Percentiles rank a stretch among this genome's conserved stretches.
Conservation (phyloP, 2,888 invertebrate species). For the Rhorus exstirpatorius region DNA sequence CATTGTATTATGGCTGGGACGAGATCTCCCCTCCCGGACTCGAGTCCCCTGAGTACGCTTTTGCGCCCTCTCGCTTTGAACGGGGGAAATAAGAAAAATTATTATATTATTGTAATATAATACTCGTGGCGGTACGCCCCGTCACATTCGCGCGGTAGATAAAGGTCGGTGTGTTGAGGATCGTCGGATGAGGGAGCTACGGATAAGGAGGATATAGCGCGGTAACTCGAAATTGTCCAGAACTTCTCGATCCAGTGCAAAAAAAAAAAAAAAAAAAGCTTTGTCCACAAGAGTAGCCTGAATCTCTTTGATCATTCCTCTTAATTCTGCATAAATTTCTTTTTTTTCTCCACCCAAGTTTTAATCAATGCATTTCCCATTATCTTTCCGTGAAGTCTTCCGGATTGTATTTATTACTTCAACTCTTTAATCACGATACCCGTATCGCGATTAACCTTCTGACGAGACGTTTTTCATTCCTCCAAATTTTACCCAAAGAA, state of each 20-base stretch:
- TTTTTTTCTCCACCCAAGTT: neutral
- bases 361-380: neutral
- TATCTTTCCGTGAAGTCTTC: neutral
- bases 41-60: constrained; percentile 36
- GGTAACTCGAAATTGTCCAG: too few relatives aligned
- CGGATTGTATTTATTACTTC: constrained; percentile 1
- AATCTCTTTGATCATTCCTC: too few relatives aligned
- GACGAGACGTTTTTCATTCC: too few relatives aligned
- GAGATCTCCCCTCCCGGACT: constrained; percentile 2
- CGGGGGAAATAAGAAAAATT: constrained; percentile 40
- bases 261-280: too few relatives aligned
- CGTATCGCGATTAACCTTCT: too few relatives aligned
- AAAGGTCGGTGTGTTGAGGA: neutral
- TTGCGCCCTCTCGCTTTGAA: constrained; percentile 27
- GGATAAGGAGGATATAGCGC: too few relatives aligned
- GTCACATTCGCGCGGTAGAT: too few relatives aligned
- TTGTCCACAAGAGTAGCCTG: too few relatives aligned
- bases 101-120: constrained; percentile 25
- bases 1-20: constrained; percentile 25
- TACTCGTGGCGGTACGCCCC: too few relatives aligned
- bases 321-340: too few relatives aligned
- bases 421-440: neutral
- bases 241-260: too few relatives aligned
- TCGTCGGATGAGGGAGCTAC: constrained; percentile 1
- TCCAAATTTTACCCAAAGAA: too few relatives aligned